These are phyloP conservation scores for Leontopithecus rosalia DNA, from an alignment of 2,797 vertebrate species.

Conservation along the genomic window DNA sequence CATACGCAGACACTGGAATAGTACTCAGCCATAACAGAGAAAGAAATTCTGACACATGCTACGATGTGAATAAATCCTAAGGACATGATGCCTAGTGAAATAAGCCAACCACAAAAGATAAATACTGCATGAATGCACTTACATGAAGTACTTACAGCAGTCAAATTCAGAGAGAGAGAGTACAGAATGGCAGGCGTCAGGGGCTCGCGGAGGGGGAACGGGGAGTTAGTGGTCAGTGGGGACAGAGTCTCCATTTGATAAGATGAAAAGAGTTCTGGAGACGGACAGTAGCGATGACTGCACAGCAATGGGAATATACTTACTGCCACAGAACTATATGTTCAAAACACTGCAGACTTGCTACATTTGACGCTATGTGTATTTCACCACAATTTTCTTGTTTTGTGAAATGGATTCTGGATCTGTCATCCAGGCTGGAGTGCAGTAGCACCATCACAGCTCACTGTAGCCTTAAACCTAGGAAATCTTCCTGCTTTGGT, in stretches of 20 bases:
- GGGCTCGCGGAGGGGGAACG: too few species aligned
- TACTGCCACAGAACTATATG: not conserved
- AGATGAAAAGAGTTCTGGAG: not conserved
- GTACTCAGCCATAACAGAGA: not conserved
- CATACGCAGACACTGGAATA: accelerated
- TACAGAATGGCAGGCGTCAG: not conserved
- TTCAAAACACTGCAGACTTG: not conserved
- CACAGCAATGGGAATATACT: not conserved
- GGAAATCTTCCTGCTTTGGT: not conserved
- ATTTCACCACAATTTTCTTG: not conserved
- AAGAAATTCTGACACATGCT: not conserved
- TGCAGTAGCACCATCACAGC: not conserved
- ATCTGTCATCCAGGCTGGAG: not conserved
- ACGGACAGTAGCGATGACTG: accelerated
- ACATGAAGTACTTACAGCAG: too few species aligned
- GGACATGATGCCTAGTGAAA: not conserved
- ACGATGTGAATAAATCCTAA: too few species aligned
- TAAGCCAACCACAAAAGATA: not conserved
- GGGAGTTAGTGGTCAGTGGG: accelerated
- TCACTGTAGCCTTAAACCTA: not conserved
- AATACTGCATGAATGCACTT: not conserved
- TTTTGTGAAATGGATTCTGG: not conserved
- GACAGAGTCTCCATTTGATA: not conserved
- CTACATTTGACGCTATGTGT: not conserved
- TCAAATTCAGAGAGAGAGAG: too few species aligned